Conservation (phyloP, 2,113 vertebrate species). For the Osmerus eperlanus region DNA sequence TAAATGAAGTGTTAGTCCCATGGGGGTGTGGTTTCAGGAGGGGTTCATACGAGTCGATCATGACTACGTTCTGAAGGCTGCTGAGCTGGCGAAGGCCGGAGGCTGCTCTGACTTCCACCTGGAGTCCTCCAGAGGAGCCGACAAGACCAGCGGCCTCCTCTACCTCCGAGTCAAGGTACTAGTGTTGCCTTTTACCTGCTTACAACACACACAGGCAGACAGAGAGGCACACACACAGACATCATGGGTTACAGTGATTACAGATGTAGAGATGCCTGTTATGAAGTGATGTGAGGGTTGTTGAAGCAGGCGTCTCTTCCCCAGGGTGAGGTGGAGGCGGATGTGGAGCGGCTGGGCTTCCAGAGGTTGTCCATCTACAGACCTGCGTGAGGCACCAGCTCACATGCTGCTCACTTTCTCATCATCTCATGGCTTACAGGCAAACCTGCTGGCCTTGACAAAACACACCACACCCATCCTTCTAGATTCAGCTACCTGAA, state of each 20-base stretch:
- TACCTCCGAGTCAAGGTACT: constrained; percentile 88
- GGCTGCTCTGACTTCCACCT: constrained; percentile 88
- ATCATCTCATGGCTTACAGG: too few species aligned
- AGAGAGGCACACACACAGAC: constrained; percentile 50
- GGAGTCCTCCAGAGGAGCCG: constrained; percentile 81
- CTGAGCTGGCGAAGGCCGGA: constrained; percentile 84
- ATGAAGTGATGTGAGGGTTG: too few species aligned
- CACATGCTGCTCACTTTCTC: too few species aligned
- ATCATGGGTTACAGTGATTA: not conserved
- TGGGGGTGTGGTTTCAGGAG: constrained; percentile 65
- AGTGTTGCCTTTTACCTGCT: not conserved
- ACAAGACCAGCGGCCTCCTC: constrained; percentile 81
- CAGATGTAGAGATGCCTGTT: too few species aligned
- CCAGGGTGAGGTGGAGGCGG: constrained; percentile 86
- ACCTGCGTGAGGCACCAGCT: constrained; percentile 78
- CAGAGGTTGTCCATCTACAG: constrained; percentile 77
- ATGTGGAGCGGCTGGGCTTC: constrained; percentile 74
- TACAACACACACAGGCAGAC: not conserved
- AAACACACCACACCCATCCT: too few species aligned
- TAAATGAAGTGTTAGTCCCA: too few species aligned
- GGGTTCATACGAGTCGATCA: constrained; percentile 90
- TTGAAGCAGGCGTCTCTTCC: constrained; percentile 3
- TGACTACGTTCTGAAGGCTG: constrained; percentile 86
- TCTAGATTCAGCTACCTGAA: too few species aligned
- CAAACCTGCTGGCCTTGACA: too few species aligned